phyloP scores from a whole-genome alignment of 2,797 vertebrate species.

The Botia almorhae region DNA sequence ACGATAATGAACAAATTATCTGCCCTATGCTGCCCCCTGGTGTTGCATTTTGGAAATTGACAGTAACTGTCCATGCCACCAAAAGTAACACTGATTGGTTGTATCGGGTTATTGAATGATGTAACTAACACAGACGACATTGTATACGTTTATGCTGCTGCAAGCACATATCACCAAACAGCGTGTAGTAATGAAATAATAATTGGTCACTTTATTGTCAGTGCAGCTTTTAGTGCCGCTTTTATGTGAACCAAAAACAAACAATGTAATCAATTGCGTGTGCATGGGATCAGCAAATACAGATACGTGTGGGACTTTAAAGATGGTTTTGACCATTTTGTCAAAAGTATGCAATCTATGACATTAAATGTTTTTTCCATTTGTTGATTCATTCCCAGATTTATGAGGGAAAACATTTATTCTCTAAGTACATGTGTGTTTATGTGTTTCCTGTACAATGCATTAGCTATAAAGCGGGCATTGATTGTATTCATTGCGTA shows the following conservation, averaged over 20 bases:
- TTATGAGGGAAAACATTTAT: too few relatives aligned
- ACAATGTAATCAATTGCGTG: not conserved
- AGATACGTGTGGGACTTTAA: not conserved
- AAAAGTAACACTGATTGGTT: not conserved
- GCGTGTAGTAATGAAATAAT: not conserved
- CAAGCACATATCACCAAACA: not conserved
- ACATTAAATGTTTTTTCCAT: too few relatives aligned
- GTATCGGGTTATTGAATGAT: not conserved
- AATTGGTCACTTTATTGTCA: not conserved
- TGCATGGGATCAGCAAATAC: not conserved
- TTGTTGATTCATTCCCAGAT: too few relatives aligned
- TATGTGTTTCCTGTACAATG: too few relatives aligned
- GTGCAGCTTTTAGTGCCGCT: too few relatives aligned
- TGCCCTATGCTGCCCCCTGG: constrained; percentile 27
- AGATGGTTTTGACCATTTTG: too few relatives aligned
- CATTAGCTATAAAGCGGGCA: too few relatives aligned
- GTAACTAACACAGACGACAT: not conserved
- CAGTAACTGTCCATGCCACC: not conserved
- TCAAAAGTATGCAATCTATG: too few relatives aligned
- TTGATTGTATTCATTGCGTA: too few relatives aligned
- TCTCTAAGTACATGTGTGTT: too few relatives aligned
- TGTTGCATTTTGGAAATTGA: not conserved
- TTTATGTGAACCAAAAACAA: too few relatives aligned
- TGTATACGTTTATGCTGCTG: not conserved
- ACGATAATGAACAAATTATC: not conserved